Evolutionary conservation across 2,797 vertebrate species (phyloP), one percentile per base, ranked within the genome.

Genomic region (Gallinago solitaria): DNA sequence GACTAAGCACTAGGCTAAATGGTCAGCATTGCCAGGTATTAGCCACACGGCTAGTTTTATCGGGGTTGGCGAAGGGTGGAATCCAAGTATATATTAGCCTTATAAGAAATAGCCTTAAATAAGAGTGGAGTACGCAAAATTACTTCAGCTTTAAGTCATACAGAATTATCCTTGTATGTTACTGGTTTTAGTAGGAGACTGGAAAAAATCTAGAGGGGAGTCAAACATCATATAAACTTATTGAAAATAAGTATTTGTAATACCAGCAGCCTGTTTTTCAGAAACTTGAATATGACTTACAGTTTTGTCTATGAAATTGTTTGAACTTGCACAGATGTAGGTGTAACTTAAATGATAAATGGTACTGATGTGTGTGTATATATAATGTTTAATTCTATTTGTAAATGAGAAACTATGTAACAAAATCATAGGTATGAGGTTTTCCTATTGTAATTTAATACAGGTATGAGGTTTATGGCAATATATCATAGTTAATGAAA

Each of bases 361-460:
- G 98, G 98, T 98, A 98, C 98, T 96, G 97, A 82, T 94, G 98
- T 98, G 98, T 98, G 98, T 98, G 98, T 98, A 98, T 97, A 98
- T 98, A 89, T 88, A 97, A 98, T 98, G 97, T 98, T 97, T 71
- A 95, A 97, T 97, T 97, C 96, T 97, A 95, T 98, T 98, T 98
- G 98, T 98, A 98, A 98, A 98, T 98, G 97, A 98, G 98, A 98
- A 98, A 97, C 97, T 97, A 90, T 53, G 92, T 98, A 98, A 98
- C 93, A 97, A 97, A 97, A 97, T 97, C 97, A 77, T 98, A 97
- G 97, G 97, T 97, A 95, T 96, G 96, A 98, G 98, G 97, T 98
- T 97, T 98, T 96, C 98, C 97, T 98, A 98, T 98, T 98, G 98
- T 98, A 98, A 98, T 98, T 98, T 98, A 98, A 98, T 98, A 98